Evolutionary conservation across 2,888 invertebrate species (phyloP), one percentile per base, ranked within the genome.

Genomic region (Zygogramma bicolorata): DNA sequence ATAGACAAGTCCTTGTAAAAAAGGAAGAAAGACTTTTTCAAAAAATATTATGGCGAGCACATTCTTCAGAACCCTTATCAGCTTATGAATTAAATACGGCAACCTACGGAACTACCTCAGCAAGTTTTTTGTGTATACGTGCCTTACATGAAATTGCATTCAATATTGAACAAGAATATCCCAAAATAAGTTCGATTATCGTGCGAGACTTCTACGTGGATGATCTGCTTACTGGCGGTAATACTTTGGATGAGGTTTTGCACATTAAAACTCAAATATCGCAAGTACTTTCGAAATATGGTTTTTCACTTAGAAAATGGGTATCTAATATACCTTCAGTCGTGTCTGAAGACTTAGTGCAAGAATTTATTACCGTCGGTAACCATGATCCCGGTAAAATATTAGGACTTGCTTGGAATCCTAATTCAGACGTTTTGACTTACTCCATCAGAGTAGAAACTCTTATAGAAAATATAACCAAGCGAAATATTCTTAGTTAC

Each of bases 41-140:
- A 20, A 46, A 58, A 46, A 71, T 74, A 29, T 42, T 75, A 18
- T 75, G 74, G 74, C 53, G 75, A 7, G 34, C 42, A 8, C 1
- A 22, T 4, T 27, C 65, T n/a, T 15, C 31, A 18, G 31, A 62
- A 31, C 63, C 57, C 1, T 8, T 74, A 38, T 7, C 22, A 18
- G 53, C 62, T 27, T 59, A 62, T 31, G 25, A 57, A 18, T 7
- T 71, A 5, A 34, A 25, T 29, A 75, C 71, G 8, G 74, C 71
- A 8, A 74, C 68, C 0, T 75, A 69, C 25, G 73, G 75, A 1
- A 63, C 65, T 3, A 31, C 66, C 6, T 69, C 53, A 34, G 60
- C 69, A 6, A 65, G 69, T 4, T 74, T 63, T 59, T n/a, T n/a
- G n/a, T n/a, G n/a, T n/a, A n/a, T n/a, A n/a, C n/a, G n/a, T n/a